A percentile compares a stretch with the other conserved stretches of the same genome.
Conservation (phyloP, 2,113 vertebrate genomes). For the Poeciliopsis turrubarensis region DNA sequence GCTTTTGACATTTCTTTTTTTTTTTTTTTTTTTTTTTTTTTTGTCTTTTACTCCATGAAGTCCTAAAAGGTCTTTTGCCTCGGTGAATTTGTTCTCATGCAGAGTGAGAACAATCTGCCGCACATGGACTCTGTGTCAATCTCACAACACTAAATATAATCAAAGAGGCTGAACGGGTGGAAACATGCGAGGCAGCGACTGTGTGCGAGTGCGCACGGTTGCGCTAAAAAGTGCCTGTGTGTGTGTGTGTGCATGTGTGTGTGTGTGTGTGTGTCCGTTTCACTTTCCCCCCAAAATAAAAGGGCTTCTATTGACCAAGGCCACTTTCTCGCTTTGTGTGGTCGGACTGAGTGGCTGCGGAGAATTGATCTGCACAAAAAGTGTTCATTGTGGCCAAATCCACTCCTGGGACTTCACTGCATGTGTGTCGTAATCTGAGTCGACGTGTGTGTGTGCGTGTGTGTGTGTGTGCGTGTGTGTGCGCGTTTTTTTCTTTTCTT, state of each 20-base stretch:
- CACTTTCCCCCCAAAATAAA: conserved; percentile 20
- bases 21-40: neutral
- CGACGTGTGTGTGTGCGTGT: neutral
- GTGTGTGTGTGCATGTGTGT: neutral
- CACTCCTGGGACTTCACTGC: neutral
- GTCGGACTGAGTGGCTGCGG: conserved; percentile 13
- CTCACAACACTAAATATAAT: conserved; percentile 6
- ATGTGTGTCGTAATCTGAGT: neutral
- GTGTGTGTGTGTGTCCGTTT: conserved; percentile 13
- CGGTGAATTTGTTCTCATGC: neutral
- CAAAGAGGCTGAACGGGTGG: neutral
- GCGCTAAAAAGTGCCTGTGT: conserved; percentile 9
- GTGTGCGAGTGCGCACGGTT: neutral
- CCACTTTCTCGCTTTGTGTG: conserved; percentile 43
- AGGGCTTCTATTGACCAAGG: conserved; percentile 36
- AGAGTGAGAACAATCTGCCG: neutral
- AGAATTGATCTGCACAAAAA: conserved; percentile 34
- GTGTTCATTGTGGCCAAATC: conserved; percentile 29
- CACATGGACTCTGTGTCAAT: neutral
- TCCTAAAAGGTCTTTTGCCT: neutral
- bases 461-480: too few species aligned
- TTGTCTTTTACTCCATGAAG: neutral
- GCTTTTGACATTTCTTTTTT: neutral
- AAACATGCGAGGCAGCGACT: neutral
- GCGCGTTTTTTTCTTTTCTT: neutral